A percentile compares a stretch with the other conserved stretches of the same genome.
Evolutionary conservation across 2,797 vertebrate species (phyloP).

Genomic region (Sebastes vulpes): DNA sequence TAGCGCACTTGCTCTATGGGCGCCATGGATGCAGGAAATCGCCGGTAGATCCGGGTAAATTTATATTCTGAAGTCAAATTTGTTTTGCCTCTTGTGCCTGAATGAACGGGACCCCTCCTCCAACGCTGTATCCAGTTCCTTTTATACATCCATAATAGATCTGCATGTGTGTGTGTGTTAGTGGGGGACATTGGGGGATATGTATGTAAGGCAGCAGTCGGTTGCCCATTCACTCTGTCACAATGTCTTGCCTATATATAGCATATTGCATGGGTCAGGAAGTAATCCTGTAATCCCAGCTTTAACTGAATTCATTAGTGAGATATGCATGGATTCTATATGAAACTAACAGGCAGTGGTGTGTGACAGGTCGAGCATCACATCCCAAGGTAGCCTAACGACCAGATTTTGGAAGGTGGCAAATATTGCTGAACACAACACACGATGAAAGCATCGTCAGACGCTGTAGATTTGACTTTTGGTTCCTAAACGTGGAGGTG

Average conservation of each 20-base stretch:
- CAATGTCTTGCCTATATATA: conserved; percentile 1
- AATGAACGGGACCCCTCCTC: too few species aligned
- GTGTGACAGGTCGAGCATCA: neutral
- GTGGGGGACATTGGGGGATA: neutral
- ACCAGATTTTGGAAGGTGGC: neutral
- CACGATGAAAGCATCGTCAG: neutral
- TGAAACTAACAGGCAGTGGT: neutral
- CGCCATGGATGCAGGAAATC: too few species aligned
- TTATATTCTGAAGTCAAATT: fast-evolving
- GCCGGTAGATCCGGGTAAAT: too few species aligned
- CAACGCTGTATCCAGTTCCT: neutral
- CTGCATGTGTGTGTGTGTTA: neutral
- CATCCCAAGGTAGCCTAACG: neutral
- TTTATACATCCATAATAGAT: neutral
- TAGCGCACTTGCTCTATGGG: too few species aligned
- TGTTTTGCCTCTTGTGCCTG: fast-evolving
- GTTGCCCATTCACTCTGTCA: neutral
- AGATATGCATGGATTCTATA: neutral
- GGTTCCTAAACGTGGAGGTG: conserved; percentile 5
- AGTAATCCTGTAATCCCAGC: conserved; percentile 21
- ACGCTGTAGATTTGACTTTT: conserved; percentile 1
- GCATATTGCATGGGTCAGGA: neutral
- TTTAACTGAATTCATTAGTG: neutral
- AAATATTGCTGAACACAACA: neutral
- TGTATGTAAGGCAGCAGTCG: neutral